Conservation (phyloP, 2,888 invertebrate genomes). For the Onchidella celtica region DNA sequence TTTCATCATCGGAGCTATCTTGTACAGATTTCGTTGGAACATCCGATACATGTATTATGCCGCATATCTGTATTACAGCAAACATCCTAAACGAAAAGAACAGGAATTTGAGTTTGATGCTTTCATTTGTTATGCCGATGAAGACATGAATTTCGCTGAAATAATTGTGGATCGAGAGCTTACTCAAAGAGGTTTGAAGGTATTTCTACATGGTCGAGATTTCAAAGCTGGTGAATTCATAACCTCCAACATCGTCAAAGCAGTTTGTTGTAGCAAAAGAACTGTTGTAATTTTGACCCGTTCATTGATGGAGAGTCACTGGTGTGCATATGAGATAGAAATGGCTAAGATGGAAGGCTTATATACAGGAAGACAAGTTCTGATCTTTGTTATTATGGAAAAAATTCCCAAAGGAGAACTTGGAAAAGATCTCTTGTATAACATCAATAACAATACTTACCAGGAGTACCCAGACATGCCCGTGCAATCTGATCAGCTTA, state of each 20-base stretch:
- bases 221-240: constrained; percentile 38
- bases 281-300: constrained; percentile 45
- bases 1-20: not conserved
- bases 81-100: not conserved
- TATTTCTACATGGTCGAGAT: constrained; percentile 32
- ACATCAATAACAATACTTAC: constrained; percentile 40
- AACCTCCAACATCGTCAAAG: constrained; percentile 39
- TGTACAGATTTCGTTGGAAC: constrained; percentile 38
- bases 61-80: constrained; percentile 3
- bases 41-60: constrained; percentile 36
- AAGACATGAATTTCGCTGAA: constrained; percentile 28
- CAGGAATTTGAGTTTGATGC: constrained; percentile 34
- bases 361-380: constrained; percentile 24
- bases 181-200: not conserved
- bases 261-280: constrained; percentile 22
- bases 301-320: constrained; percentile 29
- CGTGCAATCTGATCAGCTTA: not conserved
- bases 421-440: constrained; percentile 9
- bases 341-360: constrained; percentile 48
- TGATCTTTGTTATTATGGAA: constrained; percentile 42
- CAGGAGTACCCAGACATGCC: constrained; percentile 8
- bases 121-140: constrained; percentile 41
- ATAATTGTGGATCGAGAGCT: not conserved
- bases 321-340: constrained; percentile 49
- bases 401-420: not conserved